These are phyloP conservation scores for Cryptus viduatorius DNA, from an alignment of 2,888 invertebrate genomes.

Conservation along the genomic window DNA sequence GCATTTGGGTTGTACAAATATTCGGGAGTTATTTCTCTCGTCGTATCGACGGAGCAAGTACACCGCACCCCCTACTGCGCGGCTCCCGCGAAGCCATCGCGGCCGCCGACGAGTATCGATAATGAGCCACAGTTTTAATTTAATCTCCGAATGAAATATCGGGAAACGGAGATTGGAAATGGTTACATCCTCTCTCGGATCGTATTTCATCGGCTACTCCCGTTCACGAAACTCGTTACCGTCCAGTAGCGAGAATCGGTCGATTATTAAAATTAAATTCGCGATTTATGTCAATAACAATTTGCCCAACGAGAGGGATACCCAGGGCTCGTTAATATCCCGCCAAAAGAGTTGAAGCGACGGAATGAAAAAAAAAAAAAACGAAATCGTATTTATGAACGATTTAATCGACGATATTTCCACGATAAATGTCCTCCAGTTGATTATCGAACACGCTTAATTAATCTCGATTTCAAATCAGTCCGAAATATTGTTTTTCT, in stretches of 20 bases:
- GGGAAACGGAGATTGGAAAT: constrained; percentile 21
- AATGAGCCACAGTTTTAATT: constrained; percentile 54
- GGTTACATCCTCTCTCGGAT: constrained; percentile 7
- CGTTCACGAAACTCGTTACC: not conserved
- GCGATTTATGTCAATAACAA: constrained; percentile 60
- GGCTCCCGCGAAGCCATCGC: not conserved
- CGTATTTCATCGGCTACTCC: not conserved
- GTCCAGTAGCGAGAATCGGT: constrained; percentile 10
- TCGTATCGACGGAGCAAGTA: not conserved
- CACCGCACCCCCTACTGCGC: not conserved
- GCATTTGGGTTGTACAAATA: constrained; percentile 44
- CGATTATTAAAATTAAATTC: constrained; percentile 53
- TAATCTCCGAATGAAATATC: constrained; percentile 41
- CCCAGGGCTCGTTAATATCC: constrained; percentile 9
- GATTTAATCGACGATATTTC: constrained; percentile 18
- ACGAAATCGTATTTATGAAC: not conserved
- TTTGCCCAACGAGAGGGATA: constrained; percentile 40
- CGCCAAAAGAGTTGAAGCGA: not conserved
- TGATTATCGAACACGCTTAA: constrained; percentile 4
- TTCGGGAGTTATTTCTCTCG: constrained; percentile 21
- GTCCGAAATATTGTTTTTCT: not conserved
- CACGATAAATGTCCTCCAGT: not conserved
- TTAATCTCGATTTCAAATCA: not conserved
- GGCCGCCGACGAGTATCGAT: constrained; percentile 36
- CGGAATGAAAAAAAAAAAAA: not conserved